A percentile compares a stretch with the other conserved stretches of the same genome.
phyloP scores from a whole-genome alignment of 2,888 invertebrate genomes.

The Cordylochernes scorpioides region DNA sequence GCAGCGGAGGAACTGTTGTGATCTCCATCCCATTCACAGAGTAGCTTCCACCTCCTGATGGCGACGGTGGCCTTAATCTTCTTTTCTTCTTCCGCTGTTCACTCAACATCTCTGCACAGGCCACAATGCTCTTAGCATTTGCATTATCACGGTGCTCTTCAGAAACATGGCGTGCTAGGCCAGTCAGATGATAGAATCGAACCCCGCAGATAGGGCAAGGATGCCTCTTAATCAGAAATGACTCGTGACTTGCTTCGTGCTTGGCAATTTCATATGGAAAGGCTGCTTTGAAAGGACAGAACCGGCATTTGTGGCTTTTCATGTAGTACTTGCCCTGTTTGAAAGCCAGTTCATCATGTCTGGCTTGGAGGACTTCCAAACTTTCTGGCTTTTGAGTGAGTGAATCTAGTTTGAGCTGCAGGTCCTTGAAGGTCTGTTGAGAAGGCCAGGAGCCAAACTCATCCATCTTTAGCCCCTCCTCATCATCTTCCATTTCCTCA shows the following conservation, averaged over 20 bases:
- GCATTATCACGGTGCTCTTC: constrained; percentile 8
- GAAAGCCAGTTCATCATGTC: constrained; percentile 2
- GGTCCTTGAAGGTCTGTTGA: neutral
- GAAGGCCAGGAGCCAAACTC: neutral
- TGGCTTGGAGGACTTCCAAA: neutral
- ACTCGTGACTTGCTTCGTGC: constrained; percentile 9
- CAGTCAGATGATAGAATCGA: constrained; percentile 12
- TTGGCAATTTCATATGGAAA: constrained; percentile 10
- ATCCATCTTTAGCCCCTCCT: neutral
- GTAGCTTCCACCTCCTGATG: no score
- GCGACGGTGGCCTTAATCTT: no score
- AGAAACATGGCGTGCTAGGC: constrained; percentile 12
- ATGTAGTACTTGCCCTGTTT: constrained; percentile 6
- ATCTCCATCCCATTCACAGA: no score
- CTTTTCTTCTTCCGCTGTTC: no score
- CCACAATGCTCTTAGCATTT: constrained; percentile 9
- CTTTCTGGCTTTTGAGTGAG: neutral
- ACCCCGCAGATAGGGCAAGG: constrained; percentile 12
- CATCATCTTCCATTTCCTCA: neutral
- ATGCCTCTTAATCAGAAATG: constrained; percentile 10
- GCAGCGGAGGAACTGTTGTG: no score
- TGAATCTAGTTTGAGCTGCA: neutral
- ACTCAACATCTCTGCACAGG: constrained; percentile 8
- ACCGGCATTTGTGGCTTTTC: constrained; percentile 6
- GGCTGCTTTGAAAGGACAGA: constrained; percentile 9